phyloP scores from a whole-genome alignment of 2,888 invertebrate species.

The Xestia sexstrigata region DNA sequence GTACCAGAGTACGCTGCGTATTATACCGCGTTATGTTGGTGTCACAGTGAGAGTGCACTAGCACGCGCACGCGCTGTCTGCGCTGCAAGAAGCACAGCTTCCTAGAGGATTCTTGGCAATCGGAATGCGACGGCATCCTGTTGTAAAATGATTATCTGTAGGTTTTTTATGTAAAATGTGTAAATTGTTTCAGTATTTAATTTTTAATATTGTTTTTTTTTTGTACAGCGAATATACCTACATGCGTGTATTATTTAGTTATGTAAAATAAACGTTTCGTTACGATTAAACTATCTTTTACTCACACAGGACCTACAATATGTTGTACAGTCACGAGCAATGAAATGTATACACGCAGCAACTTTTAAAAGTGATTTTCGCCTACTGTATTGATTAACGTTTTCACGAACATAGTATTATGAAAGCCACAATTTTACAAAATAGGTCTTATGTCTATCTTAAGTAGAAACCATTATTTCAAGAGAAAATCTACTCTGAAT shows the following conservation, averaged over 20 bases:
- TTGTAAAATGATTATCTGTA: conserved; percentile 17
- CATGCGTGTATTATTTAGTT: conserved; percentile 46
- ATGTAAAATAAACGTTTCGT: conserved; percentile 54
- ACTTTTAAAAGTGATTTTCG: neutral
- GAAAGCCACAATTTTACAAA: too few relatives aligned
- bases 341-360: neutral
- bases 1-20: neutral
- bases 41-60: neutral
- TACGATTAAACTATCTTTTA: conserved; percentile 7
- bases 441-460: too few relatives aligned
- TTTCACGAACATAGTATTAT: too few relatives aligned
- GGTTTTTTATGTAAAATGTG: conserved; percentile 8
- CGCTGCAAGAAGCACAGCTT: conserved; percentile 5
- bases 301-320: neutral
- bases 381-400: neutral
- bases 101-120: neutral
- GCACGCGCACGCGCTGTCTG: neutral
- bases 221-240: conserved; percentile 30
- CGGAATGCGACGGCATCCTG: neutral
- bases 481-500: too few relatives aligned
- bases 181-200: conserved; percentile 26
- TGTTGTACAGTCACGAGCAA: too few relatives aligned
- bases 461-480: too few relatives aligned
- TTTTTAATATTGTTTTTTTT: conserved; percentile 31
- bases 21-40: neutral